phyloP scores from a whole-genome alignment of 1,140 invertebrate species.

The Hyles euphorbiae region DNA sequence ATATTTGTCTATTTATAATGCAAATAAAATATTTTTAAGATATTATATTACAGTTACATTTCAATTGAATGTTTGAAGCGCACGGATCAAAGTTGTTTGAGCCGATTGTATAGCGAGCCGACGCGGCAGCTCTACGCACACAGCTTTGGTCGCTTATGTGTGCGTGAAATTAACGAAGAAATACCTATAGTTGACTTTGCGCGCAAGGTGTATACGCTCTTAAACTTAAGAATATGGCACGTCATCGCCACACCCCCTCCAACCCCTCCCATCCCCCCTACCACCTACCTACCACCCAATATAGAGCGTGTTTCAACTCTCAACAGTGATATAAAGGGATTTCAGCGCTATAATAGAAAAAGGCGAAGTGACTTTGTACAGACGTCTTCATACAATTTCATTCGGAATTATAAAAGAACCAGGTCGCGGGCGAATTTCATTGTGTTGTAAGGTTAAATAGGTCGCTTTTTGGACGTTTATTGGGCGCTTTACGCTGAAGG shows the following conservation, averaged over 20 bases:
- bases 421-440: constrained; percentile 6
- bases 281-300: too few species aligned
- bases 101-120: too few species aligned
- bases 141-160: too few species aligned
- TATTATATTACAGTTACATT: too few species aligned
- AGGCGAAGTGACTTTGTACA: constrained; percentile 12
- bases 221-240: constrained; percentile 12
- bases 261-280: neutral
- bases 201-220: too few species aligned
- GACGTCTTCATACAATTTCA: constrained; percentile 3
- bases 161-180: too few species aligned
- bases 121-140: too few species aligned
- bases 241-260: constrained; percentile 3
- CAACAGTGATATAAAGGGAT: constrained; percentile 35
- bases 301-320: constrained; percentile 22
- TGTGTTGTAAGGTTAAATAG: constrained; percentile 10
- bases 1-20: too few species aligned
- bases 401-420: constrained; percentile 1
- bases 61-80: too few species aligned
- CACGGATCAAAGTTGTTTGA: too few species aligned
- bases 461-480: constrained; percentile 7
- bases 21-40: too few species aligned
- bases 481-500: constrained; percentile 2
- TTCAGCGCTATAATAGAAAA: constrained; percentile 35
- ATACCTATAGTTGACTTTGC: too few species aligned